Evolutionary conservation across 2,888 invertebrate species (phyloP).

Genomic region (Clanis bilineata): DNA sequence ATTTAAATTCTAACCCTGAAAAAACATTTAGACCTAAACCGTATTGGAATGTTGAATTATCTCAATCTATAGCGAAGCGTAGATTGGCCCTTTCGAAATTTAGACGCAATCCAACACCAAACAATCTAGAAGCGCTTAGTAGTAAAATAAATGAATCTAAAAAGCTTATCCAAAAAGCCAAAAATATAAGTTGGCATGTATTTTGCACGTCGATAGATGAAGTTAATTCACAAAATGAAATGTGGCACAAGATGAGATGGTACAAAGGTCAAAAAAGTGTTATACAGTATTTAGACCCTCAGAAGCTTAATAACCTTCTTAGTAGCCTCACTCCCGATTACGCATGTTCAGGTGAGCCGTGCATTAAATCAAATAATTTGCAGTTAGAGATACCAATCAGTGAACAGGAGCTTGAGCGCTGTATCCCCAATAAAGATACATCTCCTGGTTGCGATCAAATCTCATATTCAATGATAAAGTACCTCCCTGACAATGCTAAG

Average conservation of each 20-base stretch:
- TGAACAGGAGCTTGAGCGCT: neutral
- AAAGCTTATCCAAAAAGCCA: neutral
- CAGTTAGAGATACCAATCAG: neutral
- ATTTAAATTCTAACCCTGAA: conserved; percentile 8
- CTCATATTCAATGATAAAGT: conserved; percentile 21
- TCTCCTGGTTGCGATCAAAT: neutral
- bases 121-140: neutral
- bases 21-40: conserved; percentile 16
- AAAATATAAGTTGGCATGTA: neutral
- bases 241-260: neutral
- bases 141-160: neutral
- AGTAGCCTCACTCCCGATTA: neutral
- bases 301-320: neutral
- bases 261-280: neutral
- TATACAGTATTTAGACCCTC: neutral
- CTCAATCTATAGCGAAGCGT: conserved; percentile 18
- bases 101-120: conserved; percentile 20
- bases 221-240: neutral
- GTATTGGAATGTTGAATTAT: conserved; percentile 16
- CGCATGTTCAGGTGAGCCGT: neutral
- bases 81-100: conserved; percentile 18
- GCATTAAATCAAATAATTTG: neutral
- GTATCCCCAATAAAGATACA: neutral
- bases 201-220: neutral
- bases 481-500: conserved; percentile 20